Percentiles rank a stretch among this genome's conserved stretches.
Conservation (phyloP, 1,140 invertebrate species). For the Pissodes strobi region DNA sequence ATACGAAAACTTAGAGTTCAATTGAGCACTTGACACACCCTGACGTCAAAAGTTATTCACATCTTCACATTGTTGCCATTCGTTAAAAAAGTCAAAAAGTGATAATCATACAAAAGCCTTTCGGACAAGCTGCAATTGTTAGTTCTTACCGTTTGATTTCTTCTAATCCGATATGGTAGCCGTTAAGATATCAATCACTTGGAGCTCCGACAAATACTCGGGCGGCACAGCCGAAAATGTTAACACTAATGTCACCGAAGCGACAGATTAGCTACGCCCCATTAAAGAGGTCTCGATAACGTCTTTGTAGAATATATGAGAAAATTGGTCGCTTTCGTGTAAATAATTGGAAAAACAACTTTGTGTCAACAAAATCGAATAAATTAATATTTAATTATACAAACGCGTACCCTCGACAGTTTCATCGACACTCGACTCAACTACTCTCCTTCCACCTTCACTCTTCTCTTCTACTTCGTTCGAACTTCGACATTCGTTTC, state of each 20-base stretch:
- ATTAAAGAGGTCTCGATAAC: conserved; percentile 33
- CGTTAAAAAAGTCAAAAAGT: too few relatives aligned
- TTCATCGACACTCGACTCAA: conserved; percentile 32
- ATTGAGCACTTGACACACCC: conserved; percentile 45
- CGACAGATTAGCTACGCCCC: conserved; percentile 47
- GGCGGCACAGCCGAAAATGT: conserved; percentile 24
- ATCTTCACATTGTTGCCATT: conserved; percentile 18
- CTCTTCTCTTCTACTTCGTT: neutral
- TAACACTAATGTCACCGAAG: conserved; percentile 43
- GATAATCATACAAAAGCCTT: too few relatives aligned
- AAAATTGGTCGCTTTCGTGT: neutral
- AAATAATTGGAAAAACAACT: neutral
- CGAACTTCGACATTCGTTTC: neutral
- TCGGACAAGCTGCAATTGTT: too few relatives aligned
- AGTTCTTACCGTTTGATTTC: conserved; percentile 35
- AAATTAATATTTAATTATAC: conserved; percentile 30
- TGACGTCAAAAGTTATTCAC: conserved; percentile 27
- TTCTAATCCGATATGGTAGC: conserved; percentile 18
- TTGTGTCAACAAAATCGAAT: conserved; percentile 22
- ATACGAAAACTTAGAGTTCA: too few relatives aligned
- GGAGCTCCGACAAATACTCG: conserved; percentile 1
- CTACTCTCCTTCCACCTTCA: conserved; percentile 8
- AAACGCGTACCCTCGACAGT: conserved; percentile 40
- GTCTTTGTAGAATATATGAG: neutral
- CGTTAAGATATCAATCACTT: conserved; percentile 23